phyloP scores from a whole-genome alignment of 2,888 invertebrate species.

The Leptinotarsa rubiginosa region DNA sequence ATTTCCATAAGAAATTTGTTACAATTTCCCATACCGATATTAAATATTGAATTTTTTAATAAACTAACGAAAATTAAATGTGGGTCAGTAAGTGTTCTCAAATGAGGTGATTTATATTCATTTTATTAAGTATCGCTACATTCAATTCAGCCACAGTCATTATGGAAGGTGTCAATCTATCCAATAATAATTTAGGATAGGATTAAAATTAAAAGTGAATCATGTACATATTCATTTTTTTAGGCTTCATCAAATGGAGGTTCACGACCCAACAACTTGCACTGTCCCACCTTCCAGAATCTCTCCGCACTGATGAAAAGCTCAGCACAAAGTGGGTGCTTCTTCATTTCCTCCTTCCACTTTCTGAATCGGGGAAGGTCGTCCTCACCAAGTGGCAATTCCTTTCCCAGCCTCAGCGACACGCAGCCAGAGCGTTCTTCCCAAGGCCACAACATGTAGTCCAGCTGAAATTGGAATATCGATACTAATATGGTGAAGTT shows the following conservation, averaged over 20 bases:
- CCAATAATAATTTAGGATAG: too few relatives aligned
- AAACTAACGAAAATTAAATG: too few relatives aligned
- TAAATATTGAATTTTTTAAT: too few relatives aligned
- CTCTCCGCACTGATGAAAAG: constrained; percentile 58
- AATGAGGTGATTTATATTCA: too few relatives aligned
- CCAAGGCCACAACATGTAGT: constrained; percentile 64
- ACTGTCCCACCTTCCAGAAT: constrained; percentile 56
- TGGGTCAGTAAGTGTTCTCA: too few relatives aligned
- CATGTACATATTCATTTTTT: neutral
- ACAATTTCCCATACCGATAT: too few relatives aligned
- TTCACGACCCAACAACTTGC: constrained; percentile 44
- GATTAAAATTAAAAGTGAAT: too few relatives aligned
- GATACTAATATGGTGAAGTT: too few relatives aligned
- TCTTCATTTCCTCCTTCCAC: constrained; percentile 57
- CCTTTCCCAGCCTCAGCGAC: constrained; percentile 51
- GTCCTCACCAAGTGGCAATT: constrained; percentile 54
- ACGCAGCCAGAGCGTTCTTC: constrained; percentile 57
- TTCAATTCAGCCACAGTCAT: too few relatives aligned
- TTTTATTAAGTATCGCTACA: too few relatives aligned
- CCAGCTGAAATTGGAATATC: constrained; percentile 49
- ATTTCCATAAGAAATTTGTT: too few relatives aligned
- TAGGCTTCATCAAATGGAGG: constrained; percentile 19
- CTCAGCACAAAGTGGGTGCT: constrained; percentile 50
- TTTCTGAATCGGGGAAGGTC: constrained; percentile 54
- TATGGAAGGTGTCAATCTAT: too few relatives aligned